Evolutionary conservation across 2,888 invertebrate genomes (phyloP).

Genomic region (Tachina lurida): DNA sequence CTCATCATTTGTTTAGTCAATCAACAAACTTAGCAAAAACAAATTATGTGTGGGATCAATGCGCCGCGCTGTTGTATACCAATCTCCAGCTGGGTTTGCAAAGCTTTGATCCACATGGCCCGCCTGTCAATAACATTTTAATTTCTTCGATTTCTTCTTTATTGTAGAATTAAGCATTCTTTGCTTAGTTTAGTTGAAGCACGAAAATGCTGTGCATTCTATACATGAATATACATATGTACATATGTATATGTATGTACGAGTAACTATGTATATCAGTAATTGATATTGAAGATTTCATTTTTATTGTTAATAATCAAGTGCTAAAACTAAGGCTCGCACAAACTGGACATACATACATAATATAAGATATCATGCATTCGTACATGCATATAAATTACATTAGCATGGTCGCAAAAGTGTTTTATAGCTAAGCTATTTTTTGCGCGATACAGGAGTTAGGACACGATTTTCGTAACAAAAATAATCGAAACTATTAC

Average conservation of each 20-base stretch:
- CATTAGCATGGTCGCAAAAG: too few species aligned
- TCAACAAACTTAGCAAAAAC: slow-evolving; percentile 9
- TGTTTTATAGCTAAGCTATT: too few species aligned
- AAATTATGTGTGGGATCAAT: slow-evolving; percentile 63
- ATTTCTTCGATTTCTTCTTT: slow-evolving; percentile 29
- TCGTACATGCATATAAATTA: too few species aligned
- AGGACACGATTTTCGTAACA: too few species aligned
- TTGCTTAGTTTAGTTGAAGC: slow-evolving; percentile 33
- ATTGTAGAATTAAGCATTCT: slow-evolving; percentile 54
- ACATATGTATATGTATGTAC: too few species aligned
- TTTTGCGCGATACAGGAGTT: too few species aligned
- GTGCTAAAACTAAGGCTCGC: not conserved
- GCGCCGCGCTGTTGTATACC: slow-evolving; percentile 59
- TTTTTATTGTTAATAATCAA: not conserved
- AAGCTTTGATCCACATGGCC: slow-evolving; percentile 68
- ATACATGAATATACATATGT: not conserved
- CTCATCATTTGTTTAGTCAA: not conserved
- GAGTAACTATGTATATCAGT: not conserved
- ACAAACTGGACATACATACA: not conserved
- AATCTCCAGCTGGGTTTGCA: slow-evolving; percentile 66
- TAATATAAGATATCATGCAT: not conserved
- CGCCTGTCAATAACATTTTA: slow-evolving; percentile 70
- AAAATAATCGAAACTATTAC: too few species aligned
- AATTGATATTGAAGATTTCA: not conserved
- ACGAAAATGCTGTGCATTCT: slow-evolving; percentile 11